phyloP scores from a whole-genome alignment of 2,113 vertebrate genomes.

The Pollimyrus isidori region DNA sequence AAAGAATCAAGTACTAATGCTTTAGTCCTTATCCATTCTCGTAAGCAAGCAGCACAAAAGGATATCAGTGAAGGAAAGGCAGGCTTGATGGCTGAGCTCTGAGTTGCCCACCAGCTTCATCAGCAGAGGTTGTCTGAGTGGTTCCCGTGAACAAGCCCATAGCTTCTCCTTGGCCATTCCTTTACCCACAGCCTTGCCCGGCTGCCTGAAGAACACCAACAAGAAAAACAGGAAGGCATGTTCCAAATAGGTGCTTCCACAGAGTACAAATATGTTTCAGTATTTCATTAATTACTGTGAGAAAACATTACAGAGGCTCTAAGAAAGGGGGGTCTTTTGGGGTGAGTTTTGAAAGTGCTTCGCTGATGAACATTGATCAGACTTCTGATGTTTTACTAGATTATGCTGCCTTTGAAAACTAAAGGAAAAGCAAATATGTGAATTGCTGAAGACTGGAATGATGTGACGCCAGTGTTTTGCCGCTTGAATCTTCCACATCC shows the following conservation, averaged over 20 bases:
- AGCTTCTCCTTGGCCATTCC: constrained; percentile 56
- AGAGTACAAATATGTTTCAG: neutral
- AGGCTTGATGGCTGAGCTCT: constrained; percentile 67
- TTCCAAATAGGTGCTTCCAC: neutral
- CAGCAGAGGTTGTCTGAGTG: constrained; percentile 78
- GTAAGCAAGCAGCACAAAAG: constrained; percentile 48
- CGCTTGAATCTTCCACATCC: neutral
- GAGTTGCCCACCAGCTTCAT: constrained; percentile 56
- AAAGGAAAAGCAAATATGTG: neutral
- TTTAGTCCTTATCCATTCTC: neutral
- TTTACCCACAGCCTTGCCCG: constrained; percentile 54
- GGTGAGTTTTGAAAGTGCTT: neutral
- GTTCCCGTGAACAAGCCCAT: constrained; percentile 73
- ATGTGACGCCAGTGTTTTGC: neutral
- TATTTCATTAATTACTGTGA: neutral
- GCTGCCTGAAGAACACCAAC: constrained; percentile 48
- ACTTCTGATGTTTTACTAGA: neutral
- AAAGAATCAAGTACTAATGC: neutral
- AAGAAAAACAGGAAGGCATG: neutral
- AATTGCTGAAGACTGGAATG: no score
- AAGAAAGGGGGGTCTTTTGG: neutral
- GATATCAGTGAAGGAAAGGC: constrained; percentile 87
- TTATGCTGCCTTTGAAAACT: neutral
- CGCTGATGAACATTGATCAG: neutral
- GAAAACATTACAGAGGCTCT: neutral